phyloP scores from a whole-genome alignment of 1,140 invertebrate genomes.

The Neoseiulus cucumeris region DNA sequence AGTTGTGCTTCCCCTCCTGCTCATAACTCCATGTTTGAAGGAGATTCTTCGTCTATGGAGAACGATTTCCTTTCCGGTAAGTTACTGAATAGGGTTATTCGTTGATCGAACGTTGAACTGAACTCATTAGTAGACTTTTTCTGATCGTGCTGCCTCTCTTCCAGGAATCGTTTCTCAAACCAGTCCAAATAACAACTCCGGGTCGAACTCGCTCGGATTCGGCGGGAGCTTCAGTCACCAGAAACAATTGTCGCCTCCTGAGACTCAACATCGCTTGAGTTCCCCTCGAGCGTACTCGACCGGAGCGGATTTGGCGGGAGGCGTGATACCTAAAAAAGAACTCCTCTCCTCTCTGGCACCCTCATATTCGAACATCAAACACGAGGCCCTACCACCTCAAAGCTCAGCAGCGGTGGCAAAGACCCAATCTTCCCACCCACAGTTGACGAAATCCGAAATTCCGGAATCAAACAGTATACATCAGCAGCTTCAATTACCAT shows the following conservation, averaged over 20 bases:
- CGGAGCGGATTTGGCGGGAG: slow-evolving; percentile 18
- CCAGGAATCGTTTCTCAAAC: background rate
- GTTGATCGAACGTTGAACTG: background rate
- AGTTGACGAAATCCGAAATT: background rate
- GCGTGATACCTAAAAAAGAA: slow-evolving; percentile 18
- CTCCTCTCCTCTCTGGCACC: slow-evolving; percentile 12
- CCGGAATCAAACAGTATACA: background rate
- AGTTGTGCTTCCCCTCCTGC: slow-evolving; percentile 2
- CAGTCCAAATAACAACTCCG: slow-evolving; percentile 3
- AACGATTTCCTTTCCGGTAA: background rate
- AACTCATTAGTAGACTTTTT: background rate
- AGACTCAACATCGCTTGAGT: slow-evolving; percentile 16
- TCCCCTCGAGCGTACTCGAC: slow-evolving; percentile 13
- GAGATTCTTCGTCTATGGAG: background rate
- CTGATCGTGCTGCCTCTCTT: background rate
- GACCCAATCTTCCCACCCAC: background rate
- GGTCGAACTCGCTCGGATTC: slow-evolving; percentile 21
- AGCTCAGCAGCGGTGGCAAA: background rate
- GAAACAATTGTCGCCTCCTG: slow-evolving; percentile 16
- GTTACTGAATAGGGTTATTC: background rate
- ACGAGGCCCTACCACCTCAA: background rate
- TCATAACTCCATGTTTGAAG: slow-evolving; percentile 1
- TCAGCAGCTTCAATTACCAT: background rate
- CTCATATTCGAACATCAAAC: background rate
- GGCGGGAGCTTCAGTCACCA: slow-evolving; percentile 21